Base-by-base conservation (phyloP, 1,140 invertebrate genomes). In the Teleopsis dalmanni region DNA sequence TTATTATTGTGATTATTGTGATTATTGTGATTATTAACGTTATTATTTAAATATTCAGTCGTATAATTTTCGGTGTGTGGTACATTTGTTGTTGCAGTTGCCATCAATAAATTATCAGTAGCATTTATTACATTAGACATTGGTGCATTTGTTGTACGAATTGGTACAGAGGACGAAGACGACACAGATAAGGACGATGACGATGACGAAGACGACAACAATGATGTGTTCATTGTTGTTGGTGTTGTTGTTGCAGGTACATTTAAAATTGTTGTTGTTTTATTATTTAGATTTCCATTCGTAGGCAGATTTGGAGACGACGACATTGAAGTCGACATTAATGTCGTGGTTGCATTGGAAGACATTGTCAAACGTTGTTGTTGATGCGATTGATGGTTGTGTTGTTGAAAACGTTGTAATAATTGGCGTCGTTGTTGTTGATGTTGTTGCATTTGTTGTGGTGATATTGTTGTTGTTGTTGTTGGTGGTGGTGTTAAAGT, bases 371-470 rank as follows among this genome's bases (percentile, higher is more conserved):
- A 7, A 19, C 48, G 53, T 47, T 50, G 52, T 34, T 38, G 26
- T 4, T 27, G 45, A 43, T 48, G 50, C 23, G 8, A 27, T 52
- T 40, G 49, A 33, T 40, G 44, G 10, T 35, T 23, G n/a, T 49
- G 47, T 11, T 9, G 47, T 43, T 34, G 47, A 53, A 19, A 22
- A 18, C 23, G 23, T 27, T 47, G 51, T 50, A 46, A 43, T 51
- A 50, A 49, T 47, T 16, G 55, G 26, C 25, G 52, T 37, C 36
- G 48, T 52, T 37, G 50, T 53, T 57, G 57, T 52, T 49, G 57
- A 6, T 16, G 14, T 49, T 43, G 31, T 49, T 27, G 21, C 14
- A 43, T 33, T 21, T 33, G 38, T 36, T 18, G n/a, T 27, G 34
- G 35, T 29, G 43, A 23, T 29, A 35, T n/a, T 31, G 35, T 16